These are phyloP conservation scores for Zalophus californianus DNA, from an alignment of 2,797 vertebrate genomes.

Conservation along the genomic window DNA sequence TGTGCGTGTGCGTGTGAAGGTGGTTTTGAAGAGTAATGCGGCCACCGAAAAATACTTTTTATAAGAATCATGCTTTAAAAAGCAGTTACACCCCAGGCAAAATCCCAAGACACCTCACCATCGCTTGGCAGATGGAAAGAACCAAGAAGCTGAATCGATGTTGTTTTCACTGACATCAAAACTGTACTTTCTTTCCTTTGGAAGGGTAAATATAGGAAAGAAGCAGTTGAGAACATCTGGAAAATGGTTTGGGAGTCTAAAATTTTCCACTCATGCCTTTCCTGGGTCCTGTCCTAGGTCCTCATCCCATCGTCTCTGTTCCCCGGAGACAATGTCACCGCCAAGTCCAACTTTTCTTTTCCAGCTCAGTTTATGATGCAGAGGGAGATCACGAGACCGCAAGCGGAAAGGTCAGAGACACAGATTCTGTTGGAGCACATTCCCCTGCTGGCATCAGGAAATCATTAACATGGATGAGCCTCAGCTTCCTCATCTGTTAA, in stretches of 20 bases:
- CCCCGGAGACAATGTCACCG: not conserved
- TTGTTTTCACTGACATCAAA: conserved; percentile 37
- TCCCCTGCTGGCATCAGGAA: not conserved
- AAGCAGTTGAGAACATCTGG: not conserved
- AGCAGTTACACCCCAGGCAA: not conserved
- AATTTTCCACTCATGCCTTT: not conserved
- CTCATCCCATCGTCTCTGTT: not conserved
- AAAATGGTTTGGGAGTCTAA: not conserved
- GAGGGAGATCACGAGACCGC: not conserved
- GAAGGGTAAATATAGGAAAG: not conserved
- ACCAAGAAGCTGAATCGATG: not conserved
- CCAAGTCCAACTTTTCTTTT: not conserved
- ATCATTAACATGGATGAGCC: not conserved
- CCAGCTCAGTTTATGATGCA: not conserved
- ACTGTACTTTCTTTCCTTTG: not conserved
- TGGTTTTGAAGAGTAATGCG: not conserved
- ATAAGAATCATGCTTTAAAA: not conserved
- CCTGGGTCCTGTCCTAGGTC: not conserved
- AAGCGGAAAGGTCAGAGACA: not conserved
- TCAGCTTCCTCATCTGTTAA: not conserved
- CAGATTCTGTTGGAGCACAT: not conserved
- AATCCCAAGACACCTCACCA: not conserved
- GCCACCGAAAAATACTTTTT: not conserved
- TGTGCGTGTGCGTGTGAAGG: not conserved
- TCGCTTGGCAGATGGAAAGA: conserved; percentile 1